Evolutionary conservation across 2,113 vertebrate genomes (phyloP), one percentile per base, ranked within the genome.

Genomic region (Hippolais icterina): DNA sequence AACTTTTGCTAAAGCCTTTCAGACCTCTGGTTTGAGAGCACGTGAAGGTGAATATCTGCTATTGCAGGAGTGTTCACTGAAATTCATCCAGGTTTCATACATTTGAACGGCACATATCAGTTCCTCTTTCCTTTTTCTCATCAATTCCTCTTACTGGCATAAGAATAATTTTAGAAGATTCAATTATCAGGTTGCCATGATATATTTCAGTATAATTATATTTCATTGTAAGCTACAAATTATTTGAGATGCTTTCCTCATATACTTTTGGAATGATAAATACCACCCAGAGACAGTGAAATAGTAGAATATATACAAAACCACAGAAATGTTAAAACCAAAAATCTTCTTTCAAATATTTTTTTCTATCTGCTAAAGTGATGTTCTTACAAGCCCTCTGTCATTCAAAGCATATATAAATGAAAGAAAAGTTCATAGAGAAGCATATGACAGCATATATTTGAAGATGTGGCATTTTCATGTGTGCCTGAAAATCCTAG

Each of bases 121-220:
- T 25, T 54, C 47, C 20, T 70, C 23, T 78, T 66, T 37, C 39
- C 25, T 70, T 82, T 75, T 60, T 79, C 69, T 93, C 53, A 44
- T 79, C 29, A 42, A 10, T 82, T 88, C 24, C 56, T 91, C 31
- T 76, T 66, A 53, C 37, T 41, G 41, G 54, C 10, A 28, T 53
- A 11, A 76, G 42, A 84, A 60, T 25, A 68, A 61, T 84, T 91
- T 59, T 65, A 75, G 54, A 61, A 87, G 41, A 95, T 94, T 78
- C 31, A 71, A 21, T 85, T 85, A 88, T 61, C 6, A 63, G 42
- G 5, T 42, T 86, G 46, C 31, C 35, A 39, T 66, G 18, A 85
- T 31, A 37, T 42, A 81, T 88, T 92, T 85, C 59, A 47, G 46
- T 49, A 74, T 70, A 69, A 57, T 47, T 86, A 12, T 42, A 77